A percentile compares a stretch with the other conserved stretches of the same genome.
phyloP scores from a whole-genome alignment of 1,140 invertebrate genomes.

The Dysdera silvatica region DNA sequence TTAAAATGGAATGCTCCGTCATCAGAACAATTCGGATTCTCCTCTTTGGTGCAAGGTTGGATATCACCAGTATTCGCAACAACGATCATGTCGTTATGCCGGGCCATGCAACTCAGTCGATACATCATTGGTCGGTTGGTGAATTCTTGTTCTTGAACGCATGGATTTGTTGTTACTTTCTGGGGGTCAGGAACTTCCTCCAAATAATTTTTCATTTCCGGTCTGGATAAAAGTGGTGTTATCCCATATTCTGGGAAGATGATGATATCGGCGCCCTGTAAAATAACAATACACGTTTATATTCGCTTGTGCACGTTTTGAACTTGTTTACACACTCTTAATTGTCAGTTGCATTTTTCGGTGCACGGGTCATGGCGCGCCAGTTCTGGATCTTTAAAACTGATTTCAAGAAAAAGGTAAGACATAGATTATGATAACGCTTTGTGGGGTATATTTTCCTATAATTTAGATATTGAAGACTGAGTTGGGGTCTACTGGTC shows the following conservation, averaged over 20 bases:
- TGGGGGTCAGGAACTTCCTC: constrained; percentile 14
- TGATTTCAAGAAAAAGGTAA: too few relatives aligned
- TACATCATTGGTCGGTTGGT: constrained; percentile 33
- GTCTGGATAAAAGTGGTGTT: background rate
- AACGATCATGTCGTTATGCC: constrained; percentile 50
- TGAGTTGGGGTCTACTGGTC: too few relatives aligned
- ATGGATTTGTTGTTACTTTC: constrained; percentile 2
- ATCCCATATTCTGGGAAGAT: constrained; percentile 69
- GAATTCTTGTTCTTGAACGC: constrained; percentile 1
- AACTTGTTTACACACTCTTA: too few relatives aligned
- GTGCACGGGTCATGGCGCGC: too few relatives aligned
- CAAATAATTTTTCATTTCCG: background rate
- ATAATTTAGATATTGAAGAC: too few relatives aligned
- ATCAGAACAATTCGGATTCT: background rate
- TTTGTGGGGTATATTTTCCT: too few relatives aligned
- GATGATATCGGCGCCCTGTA: constrained; percentile 61
- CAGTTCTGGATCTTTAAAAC: too few relatives aligned
- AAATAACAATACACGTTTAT: background rate
- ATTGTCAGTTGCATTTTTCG: too few relatives aligned
- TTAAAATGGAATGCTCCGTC: constrained; percentile 53
- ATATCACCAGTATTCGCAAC: constrained; percentile 57
- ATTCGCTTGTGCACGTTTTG: too few relatives aligned
- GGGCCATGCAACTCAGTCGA: constrained; percentile 52
- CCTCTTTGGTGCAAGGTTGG: constrained; percentile 8
- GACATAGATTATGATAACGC: too few relatives aligned